Conservation (phyloP, 2,113 vertebrate genomes). For the Ammodytes marinus region DNA sequence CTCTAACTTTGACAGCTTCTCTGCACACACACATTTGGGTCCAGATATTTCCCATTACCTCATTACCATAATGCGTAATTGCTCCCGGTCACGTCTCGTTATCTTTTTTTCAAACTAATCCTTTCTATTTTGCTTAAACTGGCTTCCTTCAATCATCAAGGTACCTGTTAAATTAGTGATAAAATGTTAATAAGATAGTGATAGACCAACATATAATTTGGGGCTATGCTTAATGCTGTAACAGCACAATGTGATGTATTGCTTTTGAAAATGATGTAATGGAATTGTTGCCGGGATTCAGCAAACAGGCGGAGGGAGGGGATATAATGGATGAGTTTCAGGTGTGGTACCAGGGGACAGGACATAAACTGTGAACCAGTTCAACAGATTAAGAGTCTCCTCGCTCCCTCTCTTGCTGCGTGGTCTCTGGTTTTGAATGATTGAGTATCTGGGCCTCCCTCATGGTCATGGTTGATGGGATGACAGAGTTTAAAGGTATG, state of each 20-base stretch:
- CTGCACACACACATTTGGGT: slow-evolving; percentile 21
- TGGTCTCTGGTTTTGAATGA: slow-evolving; percentile 30
- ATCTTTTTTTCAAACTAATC: slow-evolving; percentile 16
- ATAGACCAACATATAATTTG: slow-evolving; percentile 18
- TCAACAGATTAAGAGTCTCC: slow-evolving; percentile 13
- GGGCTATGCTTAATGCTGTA: background rate
- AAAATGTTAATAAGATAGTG: slow-evolving; percentile 7
- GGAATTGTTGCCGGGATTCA: slow-evolving; percentile 31
- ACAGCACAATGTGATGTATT: slow-evolving; percentile 14
- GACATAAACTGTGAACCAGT: slow-evolving; percentile 33
- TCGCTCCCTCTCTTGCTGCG: background rate
- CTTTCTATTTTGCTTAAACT: slow-evolving; percentile 29
- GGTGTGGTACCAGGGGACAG: slow-evolving; percentile 30
- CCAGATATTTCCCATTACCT: slow-evolving; percentile 56
- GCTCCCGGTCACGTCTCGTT: slow-evolving; percentile 21
- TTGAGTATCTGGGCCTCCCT: slow-evolving; percentile 21
- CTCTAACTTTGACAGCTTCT: slow-evolving; percentile 35
- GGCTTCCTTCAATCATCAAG: slow-evolving; percentile 9
- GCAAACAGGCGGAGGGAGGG: slow-evolving; percentile 12
- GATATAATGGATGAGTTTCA: slow-evolving; percentile 55
- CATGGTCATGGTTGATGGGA: slow-evolving; percentile 3
- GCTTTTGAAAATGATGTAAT: slow-evolving; percentile 31
- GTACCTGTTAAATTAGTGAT: slow-evolving; percentile 6
- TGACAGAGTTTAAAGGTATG: slow-evolving; percentile 24
- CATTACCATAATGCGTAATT: slow-evolving; percentile 34